Base-by-base conservation (phyloP, 2,797 vertebrate genomes). In the Labeo calbasu region DNA sequence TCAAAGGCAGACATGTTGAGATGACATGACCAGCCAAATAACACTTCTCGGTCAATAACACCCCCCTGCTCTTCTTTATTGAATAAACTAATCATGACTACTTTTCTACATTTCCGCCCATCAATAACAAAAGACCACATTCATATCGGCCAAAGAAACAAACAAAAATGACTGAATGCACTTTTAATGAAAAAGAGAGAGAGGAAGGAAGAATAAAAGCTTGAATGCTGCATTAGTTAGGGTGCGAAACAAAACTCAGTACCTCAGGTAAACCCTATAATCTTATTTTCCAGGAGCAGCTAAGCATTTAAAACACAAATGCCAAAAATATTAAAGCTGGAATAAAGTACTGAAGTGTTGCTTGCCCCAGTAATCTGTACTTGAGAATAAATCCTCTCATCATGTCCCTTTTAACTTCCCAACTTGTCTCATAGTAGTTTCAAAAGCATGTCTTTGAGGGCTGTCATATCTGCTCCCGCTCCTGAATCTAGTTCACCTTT, bases 401-500 rank as follows among this genome's bases (percentile, higher is more conserved):
- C 48, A 76, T 23, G 21, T 59, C 71, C 21, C 59, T 77, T 48
- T 65, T 72, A 76, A 40, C 79, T 48, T 55, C 15, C 63, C 36
- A 21, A 32, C 70, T 61, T 68, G 11, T 77, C 12, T 76, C 21
- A 48, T 68, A 77, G 53, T 68, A 66, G 36, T 36, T 71, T 83
- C 21, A 48, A 68, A 32, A 80, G 46, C 19, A 40, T 63, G 65
- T 57, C 43, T 75, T 69, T 82, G 50, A 82, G 50, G 70, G 51
- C 19, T 70, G 70, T 23, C 43, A 68, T n/a, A 82, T 77, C 57
- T 48, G 59, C 78, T 73, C 32, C 36, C 0, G 25, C 55, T 65
- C 57, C 77, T 48, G 61, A 85, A 85, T 83, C 43, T 51, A 68
- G 59, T 63, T 71, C 70, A 83, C 55, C 69, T 79, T 53, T 84